Evolutionary conservation across 92 coral and sea anemone genomes (phyloP), one percentile per base, ranked within the genome.

Genomic region (Chrysogorgia sp.): DNA sequence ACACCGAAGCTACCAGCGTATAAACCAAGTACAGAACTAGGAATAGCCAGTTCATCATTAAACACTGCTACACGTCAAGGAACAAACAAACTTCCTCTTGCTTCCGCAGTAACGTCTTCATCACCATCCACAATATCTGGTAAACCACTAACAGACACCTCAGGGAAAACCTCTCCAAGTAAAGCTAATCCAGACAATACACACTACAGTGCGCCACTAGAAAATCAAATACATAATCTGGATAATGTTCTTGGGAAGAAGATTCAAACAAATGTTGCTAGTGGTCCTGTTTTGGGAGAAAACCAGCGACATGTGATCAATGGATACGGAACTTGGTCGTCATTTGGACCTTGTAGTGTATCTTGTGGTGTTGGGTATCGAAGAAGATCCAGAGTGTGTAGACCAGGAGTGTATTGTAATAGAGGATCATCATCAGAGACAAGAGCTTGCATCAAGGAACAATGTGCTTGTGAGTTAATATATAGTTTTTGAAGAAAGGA

Each of bases 301-400:
- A 90, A 83, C 75, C 87, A 81, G 23, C n/a, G n/a, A n/a, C n/a
- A 41, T 58, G 79, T 77, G 40, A 56, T 68, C 10, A 61, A 81
- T 25, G 88, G 86, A 49, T 86, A 91, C 34, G 81, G 84, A 7
- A 87, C 86, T 24, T 94, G 98, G 98, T 88, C 93, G 10, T 58
- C 88, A 1, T 93, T 81, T 82, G 90, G 97, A 0, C 81, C 89
- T 10, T 93, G 98, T 57, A 83, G 90, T 30, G 84, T 90, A n/a
- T 71, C 93, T 6, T 94, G 98, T 65, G 98, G 98, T 9, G 86
- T 76, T 34, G 88, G 98, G 50, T 14, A 63, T 50, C 92, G 92
- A 58, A 77, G 88, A 25, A 81, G 98, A 58, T 69, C 92, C 23
- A 92, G 98, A 79, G 60, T 79, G 53, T 94, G 98, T 71, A 69